Percentiles rank a stretch among this genome's conserved stretches.
Conservation (phyloP, 2,113 vertebrate genomes). For the Hirundichthys speculiger region DNA sequence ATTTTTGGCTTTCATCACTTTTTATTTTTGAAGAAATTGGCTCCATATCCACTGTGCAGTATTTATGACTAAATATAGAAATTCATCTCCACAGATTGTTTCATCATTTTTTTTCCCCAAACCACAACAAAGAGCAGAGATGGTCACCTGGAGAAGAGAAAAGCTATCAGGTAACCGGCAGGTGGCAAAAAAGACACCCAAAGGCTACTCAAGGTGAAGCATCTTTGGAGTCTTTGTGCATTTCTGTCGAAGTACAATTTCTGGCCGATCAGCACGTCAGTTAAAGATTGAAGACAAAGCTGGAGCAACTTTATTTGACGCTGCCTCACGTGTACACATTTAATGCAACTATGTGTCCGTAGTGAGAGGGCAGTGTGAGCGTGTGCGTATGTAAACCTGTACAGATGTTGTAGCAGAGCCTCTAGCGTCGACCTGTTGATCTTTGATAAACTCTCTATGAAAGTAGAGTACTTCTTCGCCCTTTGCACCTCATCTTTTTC, state of each 20-base stretch:
- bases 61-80: neutral
- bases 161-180: conserved; percentile 29
- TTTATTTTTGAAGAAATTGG: conserved; percentile 1
- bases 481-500: conserved; percentile 85
- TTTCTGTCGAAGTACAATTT: conserved; percentile 7
- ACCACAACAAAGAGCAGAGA: neutral
- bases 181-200: conserved; percentile 5
- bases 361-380: neutral
- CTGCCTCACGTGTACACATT: no score
- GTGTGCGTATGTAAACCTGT: conserved; percentile 82
- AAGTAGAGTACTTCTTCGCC: conserved; percentile 88
- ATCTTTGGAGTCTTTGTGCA: conserved; percentile 1
- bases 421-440: conserved; percentile 89
- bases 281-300: no score
- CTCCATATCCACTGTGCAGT: neutral
- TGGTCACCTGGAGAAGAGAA: conserved; percentile 19
- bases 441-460: conserved; percentile 88
- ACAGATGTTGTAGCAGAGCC: conserved; percentile 93
- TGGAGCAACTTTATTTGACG: no score
- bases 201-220: neutral
- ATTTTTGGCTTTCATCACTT: neutral
- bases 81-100: no score
- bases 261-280: neutral
- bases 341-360: neutral
- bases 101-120: no score